phyloP scores from a whole-genome alignment of 2,113 vertebrate genomes.

The Phainopepla nitens region DNA sequence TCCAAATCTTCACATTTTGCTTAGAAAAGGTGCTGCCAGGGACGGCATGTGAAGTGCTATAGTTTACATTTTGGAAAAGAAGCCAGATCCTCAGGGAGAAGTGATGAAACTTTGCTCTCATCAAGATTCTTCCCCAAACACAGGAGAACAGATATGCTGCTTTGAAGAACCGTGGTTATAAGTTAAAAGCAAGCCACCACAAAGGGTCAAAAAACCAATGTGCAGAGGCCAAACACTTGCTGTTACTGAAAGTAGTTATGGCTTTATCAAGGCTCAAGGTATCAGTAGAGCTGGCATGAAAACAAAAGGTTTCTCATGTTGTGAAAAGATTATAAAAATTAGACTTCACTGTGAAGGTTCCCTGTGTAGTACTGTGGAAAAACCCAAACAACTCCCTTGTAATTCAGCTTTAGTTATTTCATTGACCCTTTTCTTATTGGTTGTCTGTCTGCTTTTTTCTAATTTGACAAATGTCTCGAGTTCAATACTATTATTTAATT shows the following conservation, averaged over 20 bases:
- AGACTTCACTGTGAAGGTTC: neutral
- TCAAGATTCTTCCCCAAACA: neutral
- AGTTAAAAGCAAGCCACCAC: neutral
- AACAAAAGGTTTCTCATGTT: neutral
- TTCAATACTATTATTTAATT: neutral
- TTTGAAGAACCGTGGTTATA: neutral
- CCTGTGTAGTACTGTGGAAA: neutral
- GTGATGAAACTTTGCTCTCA: neutral
- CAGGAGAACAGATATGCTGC: neutral
- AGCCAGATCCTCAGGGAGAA: neutral
- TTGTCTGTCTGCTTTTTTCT: neutral
- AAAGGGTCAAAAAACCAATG: neutral
- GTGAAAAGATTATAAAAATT: neutral
- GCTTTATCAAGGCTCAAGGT: neutral
- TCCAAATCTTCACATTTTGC: slow-evolving; percentile 19
- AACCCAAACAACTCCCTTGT: neutral
- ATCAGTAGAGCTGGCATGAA: neutral
- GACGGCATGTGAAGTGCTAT: neutral
- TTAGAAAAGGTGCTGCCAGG: neutral
- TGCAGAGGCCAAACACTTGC: neutral
- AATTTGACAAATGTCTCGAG: neutral
- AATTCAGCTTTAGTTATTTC: neutral
- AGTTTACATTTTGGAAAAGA: neutral
- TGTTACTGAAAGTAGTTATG: neutral
- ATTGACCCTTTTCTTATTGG: neutral